Conservation (phyloP, 2,113 vertebrate genomes). For the Panthera uncia region DNA sequence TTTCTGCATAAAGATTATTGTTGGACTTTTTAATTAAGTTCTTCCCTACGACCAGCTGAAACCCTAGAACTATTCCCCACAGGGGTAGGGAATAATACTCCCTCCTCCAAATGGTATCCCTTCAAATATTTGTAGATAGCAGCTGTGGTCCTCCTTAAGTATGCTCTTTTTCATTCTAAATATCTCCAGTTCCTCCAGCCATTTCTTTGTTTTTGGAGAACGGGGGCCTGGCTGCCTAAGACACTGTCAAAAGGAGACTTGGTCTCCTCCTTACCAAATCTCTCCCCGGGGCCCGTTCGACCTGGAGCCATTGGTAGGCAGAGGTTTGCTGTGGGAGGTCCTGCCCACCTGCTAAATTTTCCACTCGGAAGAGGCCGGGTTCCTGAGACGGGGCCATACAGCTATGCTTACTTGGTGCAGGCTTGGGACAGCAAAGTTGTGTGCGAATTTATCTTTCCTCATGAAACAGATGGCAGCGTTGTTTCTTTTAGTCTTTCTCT, state of each 20-base stretch:
- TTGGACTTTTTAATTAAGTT: neutral
- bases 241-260: neutral
- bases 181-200: neutral
- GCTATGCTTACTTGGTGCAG: neutral
- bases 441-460: neutral
- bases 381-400: neutral
- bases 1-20: neutral
- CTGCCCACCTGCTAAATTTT: neutral
- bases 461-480: neutral
- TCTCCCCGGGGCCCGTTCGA: neutral
- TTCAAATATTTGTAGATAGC: conserved; percentile 20
- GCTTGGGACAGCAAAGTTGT: neutral
- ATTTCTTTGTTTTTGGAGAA: neutral
- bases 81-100: neutral
- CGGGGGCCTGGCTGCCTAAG: neutral
- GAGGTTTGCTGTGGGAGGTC: neutral
- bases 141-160: neutral
- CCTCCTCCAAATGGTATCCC: neutral
- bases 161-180: neutral
- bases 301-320: neutral
- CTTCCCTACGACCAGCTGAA: neutral
- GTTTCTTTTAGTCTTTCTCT: conserved; percentile 16
- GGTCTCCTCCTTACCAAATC: neutral
- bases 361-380: neutral
- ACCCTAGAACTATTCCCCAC: neutral